phyloP scores from a whole-genome alignment of 1,140 invertebrate genomes.

The Archivesica marissinica region DNA sequence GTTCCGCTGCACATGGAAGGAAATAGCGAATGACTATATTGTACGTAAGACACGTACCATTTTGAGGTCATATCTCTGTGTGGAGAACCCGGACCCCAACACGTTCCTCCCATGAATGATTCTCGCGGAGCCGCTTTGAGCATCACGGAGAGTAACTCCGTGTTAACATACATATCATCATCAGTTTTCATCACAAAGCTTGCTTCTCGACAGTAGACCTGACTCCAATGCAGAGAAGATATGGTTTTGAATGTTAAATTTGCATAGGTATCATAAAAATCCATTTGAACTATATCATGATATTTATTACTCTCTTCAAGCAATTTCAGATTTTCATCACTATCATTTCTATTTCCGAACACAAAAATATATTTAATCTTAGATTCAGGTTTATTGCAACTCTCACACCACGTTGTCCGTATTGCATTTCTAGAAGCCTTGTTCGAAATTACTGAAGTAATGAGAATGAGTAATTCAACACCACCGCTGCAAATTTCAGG shows the following conservation, averaged over 20 bases:
- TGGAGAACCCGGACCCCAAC: conserved; percentile 71
- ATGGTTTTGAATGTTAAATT: conserved; percentile 86
- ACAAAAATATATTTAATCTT: conserved; percentile 55
- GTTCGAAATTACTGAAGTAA: conserved; percentile 41
- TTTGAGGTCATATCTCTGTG: conserved; percentile 79
- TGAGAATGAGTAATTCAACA: conserved; percentile 51
- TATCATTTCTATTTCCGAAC: conserved; percentile 38
- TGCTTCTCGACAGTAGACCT: conserved; percentile 87
- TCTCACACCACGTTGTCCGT: conserved; percentile 61
- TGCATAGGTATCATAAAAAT: conserved; percentile 75
- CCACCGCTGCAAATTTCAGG: conserved; percentile 25
- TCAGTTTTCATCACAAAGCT: conserved; percentile 94
- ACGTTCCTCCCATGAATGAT: conserved; percentile 59
- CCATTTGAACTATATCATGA: conserved; percentile 73
- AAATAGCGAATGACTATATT: conserved; percentile 78
- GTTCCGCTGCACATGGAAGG: conserved; percentile 84
- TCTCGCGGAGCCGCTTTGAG: conserved; percentile 56
- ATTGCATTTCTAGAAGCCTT: conserved; percentile 29
- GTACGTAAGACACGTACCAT: conserved; percentile 80
- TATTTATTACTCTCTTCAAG: conserved; percentile 85
- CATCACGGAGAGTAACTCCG: conserved; percentile 84
- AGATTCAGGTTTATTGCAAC: conserved; percentile 3
- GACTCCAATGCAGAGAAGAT: conserved; percentile 92
- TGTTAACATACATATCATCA: conserved; percentile 93
- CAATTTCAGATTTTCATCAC: conserved; percentile 41